Evolutionary conservation across 2,888 invertebrate species (phyloP), one percentile per base, ranked within the genome.

Genomic region (Nycteola revayana): DNA sequence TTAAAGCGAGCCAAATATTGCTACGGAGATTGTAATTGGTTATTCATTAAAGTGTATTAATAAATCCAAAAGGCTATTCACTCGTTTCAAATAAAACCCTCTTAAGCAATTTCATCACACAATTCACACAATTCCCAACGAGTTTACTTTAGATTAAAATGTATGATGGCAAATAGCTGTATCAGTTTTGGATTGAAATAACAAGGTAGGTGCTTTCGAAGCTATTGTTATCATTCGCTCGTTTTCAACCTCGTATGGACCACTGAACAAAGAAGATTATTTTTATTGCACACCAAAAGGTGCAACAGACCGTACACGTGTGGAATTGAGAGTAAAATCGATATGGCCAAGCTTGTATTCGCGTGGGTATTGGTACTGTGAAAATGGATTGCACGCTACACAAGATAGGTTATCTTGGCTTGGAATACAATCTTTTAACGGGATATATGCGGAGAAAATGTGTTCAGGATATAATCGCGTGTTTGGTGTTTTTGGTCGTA

Each of bases 251-350:
- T 49, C 60, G 49, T 55, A 63, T 67, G 75, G 76, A 56, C 68
- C 68, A 59, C 49, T 74, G 78, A 64, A 79, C 77, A 84, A 82
- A 82, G 82, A 73, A 78, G 82, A 86, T 85, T 85, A 84, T 85
- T 86, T 85, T 84, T 83, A 84, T 81, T 84, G 83, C 76, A 70
- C 74, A 66, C 67, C 69, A 72, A 80, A 82, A 79, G 75, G 81
- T 77, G 80, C 82, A 81, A 56, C 69, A 63, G 72, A 73, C 78
- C 73, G 75, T 71, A 75, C 70, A 73, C 72, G 75, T 70, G 72
- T 72, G 75, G 75, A 75, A 80, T 81, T 79, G 75, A 71, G 77
- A 71, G 73, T 53, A 67, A 70, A 80, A 75, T 75, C 71, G 69
- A 77, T 76, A 75, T 42, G 26, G 34, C 30, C 40, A 28, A 41